These are phyloP conservation scores for Gisinianus flammeolus DNA, from an alignment of 2,888 invertebrate genomes.

Conservation along the genomic window DNA sequence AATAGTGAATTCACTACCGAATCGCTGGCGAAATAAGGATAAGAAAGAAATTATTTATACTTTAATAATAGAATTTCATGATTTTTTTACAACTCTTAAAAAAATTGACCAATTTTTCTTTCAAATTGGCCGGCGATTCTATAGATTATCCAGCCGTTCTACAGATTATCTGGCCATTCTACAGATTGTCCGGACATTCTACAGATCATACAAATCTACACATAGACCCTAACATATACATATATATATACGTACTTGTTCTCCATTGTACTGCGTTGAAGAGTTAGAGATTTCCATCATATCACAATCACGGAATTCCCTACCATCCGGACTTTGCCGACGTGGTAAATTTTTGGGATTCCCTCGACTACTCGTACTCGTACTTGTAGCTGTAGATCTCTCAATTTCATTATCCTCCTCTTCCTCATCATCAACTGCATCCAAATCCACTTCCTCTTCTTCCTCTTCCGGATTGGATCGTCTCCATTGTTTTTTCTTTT, in stretches of 20 bases:
- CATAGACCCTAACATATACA: too few species aligned
- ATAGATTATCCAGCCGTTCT: too few species aligned
- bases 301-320: slow-evolving; percentile 56
- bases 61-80: too few species aligned
- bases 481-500: neutral
- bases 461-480: slow-evolving; percentile 9
- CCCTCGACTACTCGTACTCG: slow-evolving; percentile 22
- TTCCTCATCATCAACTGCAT: slow-evolving; percentile 41
- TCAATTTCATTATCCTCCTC: slow-evolving; percentile 41
- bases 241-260: slow-evolving; percentile 52
- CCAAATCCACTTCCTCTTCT: slow-evolving; percentile 40
- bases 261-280: slow-evolving; percentile 51
- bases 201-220: too few species aligned
- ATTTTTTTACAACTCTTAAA: too few species aligned
- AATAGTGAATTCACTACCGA: too few species aligned
- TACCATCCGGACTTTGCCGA: slow-evolving; percentile 57
- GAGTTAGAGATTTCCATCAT: slow-evolving; percentile 45
- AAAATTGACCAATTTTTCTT: too few species aligned
- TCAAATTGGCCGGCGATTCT: too few species aligned
- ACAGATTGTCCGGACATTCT: too few species aligned
- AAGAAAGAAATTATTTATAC: too few species aligned
- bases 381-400: neutral
- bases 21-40: too few species aligned
- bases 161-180: too few species aligned
- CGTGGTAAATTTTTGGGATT: slow-evolving; percentile 49